These are phyloP conservation scores for Torymus texanus DNA, from an alignment of 2,888 invertebrate genomes.

Conservation along the genomic window DNA sequence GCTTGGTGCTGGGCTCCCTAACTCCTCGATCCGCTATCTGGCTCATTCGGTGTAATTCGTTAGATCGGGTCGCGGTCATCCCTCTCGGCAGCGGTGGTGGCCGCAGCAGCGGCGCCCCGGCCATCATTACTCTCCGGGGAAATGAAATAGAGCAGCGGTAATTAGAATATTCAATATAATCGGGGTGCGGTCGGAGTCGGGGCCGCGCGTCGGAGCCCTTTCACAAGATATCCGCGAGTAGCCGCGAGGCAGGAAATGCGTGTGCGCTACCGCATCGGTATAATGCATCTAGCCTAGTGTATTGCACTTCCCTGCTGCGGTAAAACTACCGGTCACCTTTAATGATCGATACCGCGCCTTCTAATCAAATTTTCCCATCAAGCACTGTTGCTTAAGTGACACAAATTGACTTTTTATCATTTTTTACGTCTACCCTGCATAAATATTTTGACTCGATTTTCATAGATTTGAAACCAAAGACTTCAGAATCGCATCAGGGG, in stretches of 20 bases:
- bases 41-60: conserved; percentile 16
- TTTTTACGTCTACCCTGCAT: too few species aligned
- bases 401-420: too few species aligned
- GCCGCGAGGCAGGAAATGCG: background rate
- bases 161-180: conserved; percentile 61
- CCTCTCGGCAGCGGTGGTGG: background rate
- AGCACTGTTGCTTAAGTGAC: too few species aligned
- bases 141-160: conserved; percentile 62
- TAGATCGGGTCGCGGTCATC: conserved; percentile 27
- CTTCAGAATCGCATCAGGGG: too few species aligned
- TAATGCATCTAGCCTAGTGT: too few species aligned
- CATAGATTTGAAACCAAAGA: too few species aligned
- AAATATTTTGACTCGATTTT: too few species aligned
- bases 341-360: background rate
- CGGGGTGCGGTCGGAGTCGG: conserved; percentile 36
- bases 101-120: background rate
- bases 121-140: conserved; percentile 57
- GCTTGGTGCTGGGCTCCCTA: background rate
- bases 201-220: background rate
- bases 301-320: too few species aligned
- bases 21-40: background rate
- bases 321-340: too few species aligned
- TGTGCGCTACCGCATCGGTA: too few species aligned
- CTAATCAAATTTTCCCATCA: background rate
- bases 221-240: conserved; percentile 12